phyloP scores from a whole-genome alignment of 2,888 invertebrate genomes.

The Aspidiotus destructor region DNA sequence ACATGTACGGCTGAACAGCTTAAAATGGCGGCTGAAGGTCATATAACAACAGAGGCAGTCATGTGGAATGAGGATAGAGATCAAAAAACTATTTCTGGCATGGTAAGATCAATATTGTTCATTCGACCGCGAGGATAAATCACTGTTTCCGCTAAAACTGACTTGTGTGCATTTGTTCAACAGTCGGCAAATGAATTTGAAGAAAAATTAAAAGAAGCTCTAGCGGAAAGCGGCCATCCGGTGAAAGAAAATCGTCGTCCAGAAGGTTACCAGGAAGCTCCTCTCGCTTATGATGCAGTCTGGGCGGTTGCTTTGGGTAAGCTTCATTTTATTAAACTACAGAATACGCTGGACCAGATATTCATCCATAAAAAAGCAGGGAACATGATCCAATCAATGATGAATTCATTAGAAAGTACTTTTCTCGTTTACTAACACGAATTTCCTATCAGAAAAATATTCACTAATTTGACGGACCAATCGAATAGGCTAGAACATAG shows the following conservation, averaged over 20 bases:
- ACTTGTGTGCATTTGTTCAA: not conserved
- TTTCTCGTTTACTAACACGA: too few species aligned
- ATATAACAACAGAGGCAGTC: conserved; percentile 94
- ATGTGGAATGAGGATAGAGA: conserved; percentile 94
- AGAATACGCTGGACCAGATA: not conserved
- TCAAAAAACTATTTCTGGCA: conserved; percentile 86
- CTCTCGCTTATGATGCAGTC: conserved; percentile 96
- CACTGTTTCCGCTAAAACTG: too few species aligned
- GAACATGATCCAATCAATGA: too few species aligned
- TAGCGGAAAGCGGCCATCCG: conserved; percentile 72
- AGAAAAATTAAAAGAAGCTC: conserved; percentile 66
- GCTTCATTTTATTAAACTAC: conserved; percentile 29
- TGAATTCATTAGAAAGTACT: too few species aligned
- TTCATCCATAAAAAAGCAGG: not conserved
- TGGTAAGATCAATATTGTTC: conserved; percentile 46
- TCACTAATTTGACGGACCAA: too few species aligned
- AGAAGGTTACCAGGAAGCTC: conserved; percentile 95
- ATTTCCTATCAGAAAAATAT: too few species aligned
- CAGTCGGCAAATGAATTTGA: conserved; percentile 82
- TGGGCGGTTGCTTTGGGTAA: conserved; percentile 94
- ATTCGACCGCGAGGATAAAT: too few species aligned
- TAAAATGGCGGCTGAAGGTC: conserved; percentile 89
- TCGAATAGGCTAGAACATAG: too few species aligned
- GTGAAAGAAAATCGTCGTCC: conserved; percentile 78
- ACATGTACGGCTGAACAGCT: conserved; percentile 90